These are phyloP conservation scores for Sinhomidia bicolor DNA, from an alignment of 2,888 invertebrate genomes.

Conservation along the genomic window DNA sequence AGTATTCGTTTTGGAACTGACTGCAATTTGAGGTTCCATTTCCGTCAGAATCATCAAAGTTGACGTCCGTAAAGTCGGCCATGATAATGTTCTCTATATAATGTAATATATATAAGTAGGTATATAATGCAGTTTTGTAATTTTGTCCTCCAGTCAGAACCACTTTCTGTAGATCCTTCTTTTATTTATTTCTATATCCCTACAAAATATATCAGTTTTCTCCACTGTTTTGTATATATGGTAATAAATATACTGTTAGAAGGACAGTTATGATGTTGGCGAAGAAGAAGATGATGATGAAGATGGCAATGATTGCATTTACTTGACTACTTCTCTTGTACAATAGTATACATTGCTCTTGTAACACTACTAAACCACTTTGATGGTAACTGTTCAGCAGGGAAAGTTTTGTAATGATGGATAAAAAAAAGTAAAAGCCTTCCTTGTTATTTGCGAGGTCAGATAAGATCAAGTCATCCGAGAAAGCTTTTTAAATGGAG, in stretches of 20 bases:
- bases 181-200: no score
- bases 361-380: neutral
- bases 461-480: slow-evolving; percentile 26
- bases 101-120: neutral
- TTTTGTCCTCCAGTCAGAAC: neutral
- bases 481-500: slow-evolving; percentile 27
- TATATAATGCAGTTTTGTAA: neutral
- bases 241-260: no score
- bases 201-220: no score
- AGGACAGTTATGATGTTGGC: no score
- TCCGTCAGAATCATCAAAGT: slow-evolving; percentile 20
- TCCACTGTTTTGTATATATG: no score
- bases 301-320: neutral
- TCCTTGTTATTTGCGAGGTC: neutral
- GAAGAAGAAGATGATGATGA: neutral
- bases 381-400: neutral
- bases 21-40: slow-evolving; percentile 65
- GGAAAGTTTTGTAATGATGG: slow-evolving; percentile 12
- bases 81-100: neutral
- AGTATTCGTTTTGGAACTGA: slow-evolving; percentile 68
- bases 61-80: neutral
- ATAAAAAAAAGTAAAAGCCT: slow-evolving; percentile 43
- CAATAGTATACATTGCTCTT: neutral
- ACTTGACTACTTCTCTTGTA: neutral
- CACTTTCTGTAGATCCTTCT: neutral